These are phyloP conservation scores for Todiramphus saurophagus DNA, from an alignment of 2,113 vertebrate species.

Conservation along the genomic window DNA sequence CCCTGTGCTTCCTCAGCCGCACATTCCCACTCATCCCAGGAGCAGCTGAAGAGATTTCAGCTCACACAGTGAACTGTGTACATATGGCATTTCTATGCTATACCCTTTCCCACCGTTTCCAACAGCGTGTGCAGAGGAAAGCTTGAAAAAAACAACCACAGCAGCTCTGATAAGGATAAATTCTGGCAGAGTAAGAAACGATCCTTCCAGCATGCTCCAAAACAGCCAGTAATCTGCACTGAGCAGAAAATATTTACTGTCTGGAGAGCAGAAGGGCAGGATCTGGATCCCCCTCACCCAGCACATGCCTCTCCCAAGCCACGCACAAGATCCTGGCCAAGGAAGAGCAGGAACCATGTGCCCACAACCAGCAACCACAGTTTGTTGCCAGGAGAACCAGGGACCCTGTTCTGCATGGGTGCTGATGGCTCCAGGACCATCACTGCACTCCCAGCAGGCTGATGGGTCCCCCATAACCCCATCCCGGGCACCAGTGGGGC, in stretches of 20 bases:
- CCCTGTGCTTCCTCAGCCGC: not conserved
- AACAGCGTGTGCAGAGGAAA: not conserved
- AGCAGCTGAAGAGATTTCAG: not conserved
- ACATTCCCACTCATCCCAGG: not conserved
- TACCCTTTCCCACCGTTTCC: not conserved
- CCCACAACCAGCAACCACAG: fast-evolving
- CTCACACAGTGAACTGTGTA: not conserved
- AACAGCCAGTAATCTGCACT: not conserved
- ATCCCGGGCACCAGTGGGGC: fast-evolving
- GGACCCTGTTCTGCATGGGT: fast-evolving
- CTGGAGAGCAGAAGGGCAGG: not conserved
- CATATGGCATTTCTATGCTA: not conserved
- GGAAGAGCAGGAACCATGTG: not conserved
- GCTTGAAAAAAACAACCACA: not conserved
- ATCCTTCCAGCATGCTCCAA: not conserved
- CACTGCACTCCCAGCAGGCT: not conserved
- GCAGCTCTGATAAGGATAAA: not conserved
- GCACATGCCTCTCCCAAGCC: not conserved
- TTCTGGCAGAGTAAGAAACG: not conserved
- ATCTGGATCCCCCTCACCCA: not conserved
- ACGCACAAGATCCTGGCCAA: fast-evolving
- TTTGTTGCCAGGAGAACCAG: not conserved
- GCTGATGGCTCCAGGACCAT: not conserved
- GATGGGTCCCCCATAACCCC: not conserved
- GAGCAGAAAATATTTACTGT: not conserved